Percentiles rank a stretch among this genome's conserved stretches.
Conservation (phyloP, 2,113 vertebrate genomes). For the Heptranchias perlo region DNA sequence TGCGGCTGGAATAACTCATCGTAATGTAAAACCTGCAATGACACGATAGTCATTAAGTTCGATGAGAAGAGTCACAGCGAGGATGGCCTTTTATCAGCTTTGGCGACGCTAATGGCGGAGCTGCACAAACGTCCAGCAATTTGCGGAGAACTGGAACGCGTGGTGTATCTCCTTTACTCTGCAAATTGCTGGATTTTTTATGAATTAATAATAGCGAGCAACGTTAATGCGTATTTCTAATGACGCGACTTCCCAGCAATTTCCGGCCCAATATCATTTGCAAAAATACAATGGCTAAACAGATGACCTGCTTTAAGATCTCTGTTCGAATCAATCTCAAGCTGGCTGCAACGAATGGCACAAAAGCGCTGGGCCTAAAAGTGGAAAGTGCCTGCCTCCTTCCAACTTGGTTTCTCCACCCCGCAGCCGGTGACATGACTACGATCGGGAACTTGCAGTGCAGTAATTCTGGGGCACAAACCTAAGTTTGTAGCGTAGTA, state of each 20-base stretch:
- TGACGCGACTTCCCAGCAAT: neutral
- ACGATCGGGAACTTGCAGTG: neutral
- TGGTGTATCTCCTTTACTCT: too few relatives aligned
- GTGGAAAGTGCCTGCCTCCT: neutral
- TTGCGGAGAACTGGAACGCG: too few relatives aligned
- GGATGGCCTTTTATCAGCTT: neutral
- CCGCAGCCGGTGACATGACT: neutral
- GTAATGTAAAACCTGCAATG: neutral
- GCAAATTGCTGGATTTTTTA: too few relatives aligned
- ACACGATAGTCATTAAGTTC: neutral
- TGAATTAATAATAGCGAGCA: too few relatives aligned
- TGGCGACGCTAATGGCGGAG: neutral
- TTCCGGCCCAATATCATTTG: too few relatives aligned
- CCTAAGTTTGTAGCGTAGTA: neutral
- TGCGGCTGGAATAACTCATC: neutral
- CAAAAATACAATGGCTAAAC: neutral
- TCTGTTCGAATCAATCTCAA: neutral
- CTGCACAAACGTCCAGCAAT: neutral
- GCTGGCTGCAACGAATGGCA: neutral
- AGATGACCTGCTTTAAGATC: neutral
- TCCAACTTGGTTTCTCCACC: neutral
- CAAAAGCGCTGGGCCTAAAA: neutral
- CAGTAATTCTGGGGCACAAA: neutral
- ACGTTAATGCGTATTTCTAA: neutral
- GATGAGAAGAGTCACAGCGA: neutral